A percentile compares a stretch with the other conserved stretches of the same genome.
phyloP scores from a whole-genome alignment of 2,113 vertebrate species.

The Formicarius rufipectus region DNA sequence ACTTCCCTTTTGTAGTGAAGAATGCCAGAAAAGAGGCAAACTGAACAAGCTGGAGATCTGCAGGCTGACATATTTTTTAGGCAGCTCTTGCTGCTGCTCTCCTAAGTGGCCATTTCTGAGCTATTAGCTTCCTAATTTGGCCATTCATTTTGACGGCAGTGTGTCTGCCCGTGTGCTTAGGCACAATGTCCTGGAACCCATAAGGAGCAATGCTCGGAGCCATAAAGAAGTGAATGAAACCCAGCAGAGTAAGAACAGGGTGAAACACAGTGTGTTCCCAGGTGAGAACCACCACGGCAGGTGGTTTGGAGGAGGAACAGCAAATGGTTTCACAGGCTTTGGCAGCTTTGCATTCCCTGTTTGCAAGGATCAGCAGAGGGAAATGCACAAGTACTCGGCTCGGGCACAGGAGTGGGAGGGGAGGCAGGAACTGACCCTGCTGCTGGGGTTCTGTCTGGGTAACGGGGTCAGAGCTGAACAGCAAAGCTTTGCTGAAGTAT shows the following conservation, averaged over 20 bases:
- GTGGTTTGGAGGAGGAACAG: background rate
- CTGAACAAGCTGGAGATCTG: background rate
- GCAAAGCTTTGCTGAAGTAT: background rate
- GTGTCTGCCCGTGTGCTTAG: background rate
- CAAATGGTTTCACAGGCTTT: background rate
- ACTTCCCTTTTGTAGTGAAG: background rate
- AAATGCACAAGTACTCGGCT: background rate
- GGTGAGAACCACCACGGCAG: background rate
- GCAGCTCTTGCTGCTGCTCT: background rate
- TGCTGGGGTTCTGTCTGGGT: background rate
- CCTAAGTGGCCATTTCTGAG: background rate
- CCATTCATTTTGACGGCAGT: background rate
- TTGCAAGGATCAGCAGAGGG: background rate
- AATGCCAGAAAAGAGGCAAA: background rate
- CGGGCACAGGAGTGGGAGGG: background rate
- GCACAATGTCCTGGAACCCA: accelerated
- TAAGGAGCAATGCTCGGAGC: background rate
- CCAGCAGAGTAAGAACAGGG: background rate
- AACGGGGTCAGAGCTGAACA: background rate
- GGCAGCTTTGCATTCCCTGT: background rate
- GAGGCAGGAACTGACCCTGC: background rate
- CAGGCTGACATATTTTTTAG: background rate
- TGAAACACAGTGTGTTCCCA: background rate
- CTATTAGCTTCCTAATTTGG: background rate
- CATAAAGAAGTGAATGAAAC: background rate